These are phyloP conservation scores for Xylocampa areola DNA, from an alignment of 2,888 invertebrate genomes.

Conservation along the genomic window DNA sequence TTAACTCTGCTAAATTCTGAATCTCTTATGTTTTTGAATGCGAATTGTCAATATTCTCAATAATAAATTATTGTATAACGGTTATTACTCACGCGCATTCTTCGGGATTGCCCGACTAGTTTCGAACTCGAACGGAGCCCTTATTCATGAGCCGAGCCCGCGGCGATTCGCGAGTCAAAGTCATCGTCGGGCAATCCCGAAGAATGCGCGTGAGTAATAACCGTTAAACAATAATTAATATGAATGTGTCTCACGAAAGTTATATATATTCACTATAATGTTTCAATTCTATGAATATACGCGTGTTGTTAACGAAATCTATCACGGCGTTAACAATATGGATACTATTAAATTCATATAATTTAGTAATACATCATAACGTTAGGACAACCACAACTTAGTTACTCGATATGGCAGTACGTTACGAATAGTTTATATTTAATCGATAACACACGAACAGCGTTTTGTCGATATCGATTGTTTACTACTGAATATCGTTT, in stretches of 20 bases:
- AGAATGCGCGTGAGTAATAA: no score
- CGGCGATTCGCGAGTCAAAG: no score
- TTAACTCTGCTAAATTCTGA: slow-evolving; percentile 4
- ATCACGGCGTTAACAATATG: slow-evolving; percentile 8
- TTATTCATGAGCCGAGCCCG: no score
- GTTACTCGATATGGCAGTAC: slow-evolving; percentile 42
- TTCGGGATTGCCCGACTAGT: no score
- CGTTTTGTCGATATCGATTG: slow-evolving; percentile 6
- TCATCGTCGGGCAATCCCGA: no score
- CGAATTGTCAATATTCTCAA: neutral
- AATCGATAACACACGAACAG: slow-evolving; percentile 15
- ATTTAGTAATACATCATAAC: slow-evolving; percentile 26
- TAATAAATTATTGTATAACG: no score
- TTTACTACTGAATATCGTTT: slow-evolving; percentile 7
- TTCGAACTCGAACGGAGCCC: no score
- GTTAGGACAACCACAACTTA: slow-evolving; percentile 28
- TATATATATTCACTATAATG: slow-evolving; percentile 8
- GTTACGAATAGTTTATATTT: slow-evolving; percentile 20
- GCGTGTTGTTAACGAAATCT: slow-evolving; percentile 3
- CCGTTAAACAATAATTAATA: no score
- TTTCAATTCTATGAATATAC: no score
- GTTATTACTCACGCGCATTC: no score
- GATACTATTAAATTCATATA: slow-evolving; percentile 13
- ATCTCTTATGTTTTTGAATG: slow-evolving; percentile 3
- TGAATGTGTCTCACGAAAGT: no score